Evolutionary conservation across 1,140 invertebrate species (phyloP).

Genomic region (Liolophura sinensis): DNA sequence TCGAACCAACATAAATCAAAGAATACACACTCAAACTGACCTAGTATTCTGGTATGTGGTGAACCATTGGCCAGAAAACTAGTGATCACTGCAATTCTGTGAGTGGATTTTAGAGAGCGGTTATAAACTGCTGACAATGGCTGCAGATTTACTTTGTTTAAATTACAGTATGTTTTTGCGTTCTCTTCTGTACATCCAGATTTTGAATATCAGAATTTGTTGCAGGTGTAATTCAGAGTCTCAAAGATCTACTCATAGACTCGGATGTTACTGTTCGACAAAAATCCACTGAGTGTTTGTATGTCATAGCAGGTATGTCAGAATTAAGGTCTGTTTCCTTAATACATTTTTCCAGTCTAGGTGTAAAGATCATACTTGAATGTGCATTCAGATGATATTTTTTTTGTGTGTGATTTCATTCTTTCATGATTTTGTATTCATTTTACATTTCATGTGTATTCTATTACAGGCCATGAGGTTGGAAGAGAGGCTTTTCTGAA

Average conservation of each 20-base stretch:
- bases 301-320: constrained; percentile 50
- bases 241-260: constrained; percentile 51
- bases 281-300: constrained; percentile 56
- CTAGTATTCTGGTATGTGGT: not conserved
- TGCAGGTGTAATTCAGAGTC: constrained; percentile 49
- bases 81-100: not conserved
- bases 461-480: constrained; percentile 51
- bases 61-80: too few relatives aligned
- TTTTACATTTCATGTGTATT: not conserved
- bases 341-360: too few relatives aligned
- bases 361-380: too few relatives aligned
- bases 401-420: too few relatives aligned
- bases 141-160: too few relatives aligned
- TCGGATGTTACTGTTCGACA: constrained; percentile 53
- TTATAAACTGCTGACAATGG: too few relatives aligned
- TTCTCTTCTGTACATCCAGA: constrained; percentile 7
- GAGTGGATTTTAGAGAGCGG: constrained; percentile 1
- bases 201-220: not conserved
- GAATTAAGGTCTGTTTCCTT: too few relatives aligned
- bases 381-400: too few relatives aligned
- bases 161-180: too few relatives aligned
- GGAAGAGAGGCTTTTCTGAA: constrained; percentile 57
- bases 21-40: not conserved
- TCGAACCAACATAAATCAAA: not conserved
- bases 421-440: not conserved